phyloP scores from a whole-genome alignment of 2,888 invertebrate species.

The Pseudococcus longispinus region DNA sequence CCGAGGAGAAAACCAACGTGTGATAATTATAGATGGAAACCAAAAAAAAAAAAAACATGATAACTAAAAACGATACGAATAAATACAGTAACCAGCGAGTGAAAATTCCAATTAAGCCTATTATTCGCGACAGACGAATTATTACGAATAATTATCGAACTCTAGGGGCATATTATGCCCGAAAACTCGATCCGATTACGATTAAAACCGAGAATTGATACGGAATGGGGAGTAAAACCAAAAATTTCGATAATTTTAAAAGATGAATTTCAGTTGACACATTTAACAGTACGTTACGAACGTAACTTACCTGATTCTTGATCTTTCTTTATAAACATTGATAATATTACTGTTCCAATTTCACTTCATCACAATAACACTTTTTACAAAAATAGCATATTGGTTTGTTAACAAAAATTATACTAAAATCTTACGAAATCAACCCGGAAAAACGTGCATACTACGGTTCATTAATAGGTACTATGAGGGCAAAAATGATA shows the following conservation, averaged over 20 bases:
- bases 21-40: conserved; percentile 8
- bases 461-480: conserved; percentile 55
- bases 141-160: background rate
- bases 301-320: conserved; percentile 52
- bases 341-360: conserved; percentile 31
- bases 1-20: background rate
- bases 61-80: background rate
- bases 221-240: background rate
- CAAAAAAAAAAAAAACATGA: background rate
- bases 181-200: background rate
- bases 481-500: conserved; percentile 54
- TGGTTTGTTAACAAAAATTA: conserved; percentile 40
- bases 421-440: conserved; percentile 55
- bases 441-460: conserved; percentile 57
- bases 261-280: conserved; percentile 44
- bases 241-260: background rate
- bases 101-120: background rate
- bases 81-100: background rate
- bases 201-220: background rate
- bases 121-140: background rate
- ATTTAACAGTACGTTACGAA: conserved; percentile 36
- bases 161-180: background rate
- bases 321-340: conserved; percentile 56
- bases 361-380: conserved; percentile 52
- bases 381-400: conserved; percentile 53